Evolutionary conservation across 1,140 invertebrate species (phyloP).

Genomic region (Lethrus apterus): DNA sequence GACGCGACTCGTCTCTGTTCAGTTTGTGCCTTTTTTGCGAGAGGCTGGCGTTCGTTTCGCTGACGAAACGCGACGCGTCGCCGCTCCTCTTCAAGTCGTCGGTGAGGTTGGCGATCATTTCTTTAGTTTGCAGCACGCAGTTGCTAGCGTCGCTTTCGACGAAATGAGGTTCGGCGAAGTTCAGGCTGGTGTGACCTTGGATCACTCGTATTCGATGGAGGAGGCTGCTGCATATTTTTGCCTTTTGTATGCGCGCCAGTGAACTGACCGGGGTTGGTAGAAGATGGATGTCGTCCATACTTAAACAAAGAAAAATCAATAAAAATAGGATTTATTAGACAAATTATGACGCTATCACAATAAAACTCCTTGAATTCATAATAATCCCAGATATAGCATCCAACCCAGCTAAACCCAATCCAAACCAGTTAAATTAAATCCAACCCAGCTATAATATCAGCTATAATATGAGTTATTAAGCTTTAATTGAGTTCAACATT

Average conservation of each 20-base stretch:
- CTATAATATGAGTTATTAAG: too few relatives aligned
- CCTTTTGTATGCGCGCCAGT: background rate
- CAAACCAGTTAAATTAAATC: too few relatives aligned
- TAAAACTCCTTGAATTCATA: too few relatives aligned
- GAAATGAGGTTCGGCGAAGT: conserved; percentile 8
- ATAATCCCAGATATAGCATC: too few relatives aligned
- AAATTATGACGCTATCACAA: too few relatives aligned
- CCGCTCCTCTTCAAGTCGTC: conserved; percentile 1
- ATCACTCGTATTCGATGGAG: conserved; percentile 2
- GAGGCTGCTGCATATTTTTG: conserved; percentile 4
- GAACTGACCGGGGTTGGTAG: background rate
- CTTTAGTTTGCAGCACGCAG: background rate
- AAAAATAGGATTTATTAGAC: too few relatives aligned
- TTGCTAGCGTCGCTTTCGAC: background rate
- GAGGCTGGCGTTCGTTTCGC: background rate
- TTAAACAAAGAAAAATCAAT: too few relatives aligned
- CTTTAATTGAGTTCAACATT: too few relatives aligned
- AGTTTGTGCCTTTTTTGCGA: background rate
- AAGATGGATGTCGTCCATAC: too few relatives aligned
- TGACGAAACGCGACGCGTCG: background rate
- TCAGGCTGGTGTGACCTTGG: background rate
- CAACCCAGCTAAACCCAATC: too few relatives aligned
- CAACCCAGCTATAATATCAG: too few relatives aligned
- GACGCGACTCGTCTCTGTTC: background rate
- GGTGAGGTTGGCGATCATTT: conserved; percentile 1